phyloP scores from a whole-genome alignment of 2,888 invertebrate genomes.

The Philopedon plagiatum region DNA sequence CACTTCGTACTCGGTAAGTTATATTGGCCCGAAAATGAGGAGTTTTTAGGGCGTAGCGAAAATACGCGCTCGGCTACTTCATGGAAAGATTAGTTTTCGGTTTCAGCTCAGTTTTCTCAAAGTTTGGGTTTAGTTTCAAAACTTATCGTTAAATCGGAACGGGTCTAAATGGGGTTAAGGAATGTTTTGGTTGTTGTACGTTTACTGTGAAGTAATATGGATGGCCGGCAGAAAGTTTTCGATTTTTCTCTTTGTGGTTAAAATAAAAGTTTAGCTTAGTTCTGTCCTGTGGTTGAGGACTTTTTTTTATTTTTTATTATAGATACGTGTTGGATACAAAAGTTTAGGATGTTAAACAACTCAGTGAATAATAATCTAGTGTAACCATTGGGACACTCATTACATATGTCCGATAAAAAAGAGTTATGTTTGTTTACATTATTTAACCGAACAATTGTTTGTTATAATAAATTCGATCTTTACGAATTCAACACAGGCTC shows the following conservation, averaged over 20 bases:
- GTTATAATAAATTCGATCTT: neutral
- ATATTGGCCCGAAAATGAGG: slow-evolving; percentile 23
- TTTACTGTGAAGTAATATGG: slow-evolving; percentile 10
- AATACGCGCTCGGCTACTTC: slow-evolving; percentile 22
- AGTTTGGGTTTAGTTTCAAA: slow-evolving; percentile 19
- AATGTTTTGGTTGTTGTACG: slow-evolving; percentile 15
- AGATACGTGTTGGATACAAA: no score
- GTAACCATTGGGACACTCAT: no score
- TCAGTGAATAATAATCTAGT: no score
- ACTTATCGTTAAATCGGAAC: slow-evolving; percentile 11
- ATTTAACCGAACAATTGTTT: neutral
- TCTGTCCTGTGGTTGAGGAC: neutral
- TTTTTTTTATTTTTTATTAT: no score
- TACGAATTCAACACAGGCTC: neutral
- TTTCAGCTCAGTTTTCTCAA: slow-evolving; percentile 24
- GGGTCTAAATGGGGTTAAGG: slow-evolving; percentile 5
- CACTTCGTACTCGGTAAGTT: slow-evolving; percentile 22
- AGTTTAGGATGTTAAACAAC: no score
- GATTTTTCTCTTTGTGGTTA: neutral
- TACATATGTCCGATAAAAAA: no score
- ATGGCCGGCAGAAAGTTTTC: neutral
- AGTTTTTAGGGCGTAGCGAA: slow-evolving; percentile 25
- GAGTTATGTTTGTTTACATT: no score
- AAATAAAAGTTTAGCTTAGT: neutral
- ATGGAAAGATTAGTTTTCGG: slow-evolving; percentile 30